Percentiles rank a stretch among this genome's conserved stretches.
Conservation (phyloP, 2,797 vertebrate species). For the Aselliscus stoliczkanus region DNA sequence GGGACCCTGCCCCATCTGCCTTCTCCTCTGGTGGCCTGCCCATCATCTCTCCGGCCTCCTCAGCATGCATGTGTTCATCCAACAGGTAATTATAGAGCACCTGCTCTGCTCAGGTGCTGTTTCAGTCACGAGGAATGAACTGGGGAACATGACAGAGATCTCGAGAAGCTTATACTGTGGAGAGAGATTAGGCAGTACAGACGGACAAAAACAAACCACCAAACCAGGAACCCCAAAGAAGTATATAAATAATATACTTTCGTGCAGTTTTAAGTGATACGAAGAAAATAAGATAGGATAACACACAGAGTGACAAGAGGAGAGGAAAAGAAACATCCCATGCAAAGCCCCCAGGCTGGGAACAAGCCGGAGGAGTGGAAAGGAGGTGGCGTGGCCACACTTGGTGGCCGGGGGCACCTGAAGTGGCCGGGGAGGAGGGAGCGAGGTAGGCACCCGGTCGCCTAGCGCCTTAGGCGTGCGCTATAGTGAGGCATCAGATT, state of each 20-base stretch:
- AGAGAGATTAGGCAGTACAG: background rate
- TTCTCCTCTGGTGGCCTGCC: background rate
- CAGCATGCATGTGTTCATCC: background rate
- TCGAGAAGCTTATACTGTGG: background rate
- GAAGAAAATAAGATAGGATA: background rate
- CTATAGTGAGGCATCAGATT: background rate
- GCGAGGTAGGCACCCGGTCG: background rate
- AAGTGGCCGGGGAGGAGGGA: accelerated
- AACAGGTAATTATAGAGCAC: background rate
- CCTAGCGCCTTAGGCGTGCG: accelerated
- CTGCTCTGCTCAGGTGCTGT: background rate
- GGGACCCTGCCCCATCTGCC: background rate
- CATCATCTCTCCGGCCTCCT: background rate
- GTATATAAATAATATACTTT: background rate
- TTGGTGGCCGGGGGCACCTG: accelerated
- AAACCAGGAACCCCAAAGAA: background rate
- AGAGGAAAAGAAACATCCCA: background rate
- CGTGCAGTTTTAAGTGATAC: background rate
- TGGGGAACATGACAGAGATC: background rate
- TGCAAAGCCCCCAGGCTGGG: background rate
- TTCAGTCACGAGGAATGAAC: no score
- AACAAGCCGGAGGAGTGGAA: background rate
- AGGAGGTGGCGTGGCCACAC: background rate
- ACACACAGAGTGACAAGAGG: background rate
- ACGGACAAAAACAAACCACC: background rate